phyloP scores from a whole-genome alignment of 1,140 invertebrate species.

The Drosophila varians region DNA sequence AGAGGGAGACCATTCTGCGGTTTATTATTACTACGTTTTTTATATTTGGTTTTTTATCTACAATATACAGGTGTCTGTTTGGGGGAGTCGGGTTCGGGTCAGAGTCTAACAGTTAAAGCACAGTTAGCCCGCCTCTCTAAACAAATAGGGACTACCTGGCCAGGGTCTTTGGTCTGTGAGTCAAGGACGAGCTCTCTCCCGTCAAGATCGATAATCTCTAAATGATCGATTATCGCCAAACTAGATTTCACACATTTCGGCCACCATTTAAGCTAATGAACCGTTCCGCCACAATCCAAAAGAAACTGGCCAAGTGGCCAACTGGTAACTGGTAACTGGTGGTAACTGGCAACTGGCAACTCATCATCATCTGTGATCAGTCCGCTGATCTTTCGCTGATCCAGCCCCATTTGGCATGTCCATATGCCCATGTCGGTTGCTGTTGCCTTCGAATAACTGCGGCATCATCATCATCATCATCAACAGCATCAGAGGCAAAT shows the following conservation, averaged over 20 bases:
- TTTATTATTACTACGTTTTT: background rate
- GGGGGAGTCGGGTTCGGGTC: constrained; percentile 3
- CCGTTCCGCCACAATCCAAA: constrained; percentile 19
- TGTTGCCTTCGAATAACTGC: constrained; percentile 33
- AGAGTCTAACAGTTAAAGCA: background rate
- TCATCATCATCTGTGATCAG: constrained; percentile 55
- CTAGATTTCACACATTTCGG: constrained; percentile 69
- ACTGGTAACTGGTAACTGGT: constrained; percentile 4
- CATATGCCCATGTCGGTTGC: constrained; percentile 44
- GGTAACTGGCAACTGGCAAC: constrained; percentile 46
- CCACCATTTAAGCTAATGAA: constrained; percentile 76
- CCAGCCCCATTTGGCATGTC: constrained; percentile 37
- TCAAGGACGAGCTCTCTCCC: too few relatives aligned
- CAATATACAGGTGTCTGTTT: constrained; percentile 22
- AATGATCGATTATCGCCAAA: constrained; percentile 70
- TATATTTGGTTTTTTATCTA: too few relatives aligned
- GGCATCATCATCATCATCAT: constrained; percentile 54
- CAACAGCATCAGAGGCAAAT: constrained; percentile 14
- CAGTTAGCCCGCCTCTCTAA: background rate
- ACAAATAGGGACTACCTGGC: too few relatives aligned
- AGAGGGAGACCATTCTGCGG: constrained; percentile 19
- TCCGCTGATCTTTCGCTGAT: constrained; percentile 47
- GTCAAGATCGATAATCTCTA: constrained; percentile 33
- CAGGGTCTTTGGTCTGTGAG: too few relatives aligned
- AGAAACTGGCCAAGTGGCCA: background rate